Evolutionary conservation across 2,797 vertebrate species (phyloP).

Genomic region (Helostoma temminkii): DNA sequence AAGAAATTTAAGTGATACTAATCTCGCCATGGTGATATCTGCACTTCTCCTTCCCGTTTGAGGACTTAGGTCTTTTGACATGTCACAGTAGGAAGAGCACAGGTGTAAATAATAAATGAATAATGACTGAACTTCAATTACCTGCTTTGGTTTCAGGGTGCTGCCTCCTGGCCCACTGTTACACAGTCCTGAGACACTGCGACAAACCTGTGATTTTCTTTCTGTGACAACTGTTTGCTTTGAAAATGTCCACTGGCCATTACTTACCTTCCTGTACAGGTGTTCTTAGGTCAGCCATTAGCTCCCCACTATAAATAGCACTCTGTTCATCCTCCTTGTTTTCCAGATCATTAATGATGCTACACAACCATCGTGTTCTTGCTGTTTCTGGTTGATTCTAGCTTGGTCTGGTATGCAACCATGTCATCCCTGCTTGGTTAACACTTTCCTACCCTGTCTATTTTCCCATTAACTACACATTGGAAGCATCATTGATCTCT

Average conservation of each 20-base stretch:
- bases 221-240: too few relatives aligned
- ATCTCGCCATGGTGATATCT: background rate
- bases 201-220: background rate
- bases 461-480: background rate
- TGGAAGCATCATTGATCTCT: background rate
- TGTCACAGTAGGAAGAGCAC: background rate
- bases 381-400: conserved; percentile 10
- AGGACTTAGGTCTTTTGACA: background rate
- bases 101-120: background rate
- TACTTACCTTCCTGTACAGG: background rate
- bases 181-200: background rate
- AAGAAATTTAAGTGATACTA: background rate
- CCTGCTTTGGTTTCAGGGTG: background rate
- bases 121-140: background rate
- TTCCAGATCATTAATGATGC: conserved; percentile 18
- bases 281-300: conserved; percentile 1
- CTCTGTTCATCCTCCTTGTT: conserved; percentile 7
- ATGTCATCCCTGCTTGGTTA: background rate
- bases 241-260: background rate
- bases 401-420: conserved; percentile 1
- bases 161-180: background rate
- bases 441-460: background rate
- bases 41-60: background rate
- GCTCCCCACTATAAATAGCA: background rate
- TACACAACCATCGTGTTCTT: background rate